A percentile compares a stretch with the other conserved stretches of the same genome.
These are phyloP conservation scores for Penelope pileata DNA, from an alignment of 2,113 vertebrate species.

Conservation along the genomic window DNA sequence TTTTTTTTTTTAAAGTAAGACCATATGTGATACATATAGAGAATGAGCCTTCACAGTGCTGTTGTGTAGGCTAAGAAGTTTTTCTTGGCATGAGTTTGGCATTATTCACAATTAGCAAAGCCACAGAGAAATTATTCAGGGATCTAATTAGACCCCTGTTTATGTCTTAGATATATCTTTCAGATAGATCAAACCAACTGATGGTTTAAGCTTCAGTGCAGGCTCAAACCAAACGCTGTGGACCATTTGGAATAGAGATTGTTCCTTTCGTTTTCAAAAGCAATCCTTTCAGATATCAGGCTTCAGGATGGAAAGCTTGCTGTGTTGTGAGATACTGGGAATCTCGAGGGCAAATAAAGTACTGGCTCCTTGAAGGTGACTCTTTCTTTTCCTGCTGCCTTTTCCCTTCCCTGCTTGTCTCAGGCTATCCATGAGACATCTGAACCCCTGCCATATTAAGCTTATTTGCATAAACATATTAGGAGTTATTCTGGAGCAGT, in stretches of 20 bases:
- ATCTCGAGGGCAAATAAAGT: background rate
- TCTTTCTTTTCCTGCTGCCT: background rate
- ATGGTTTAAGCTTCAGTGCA: background rate
- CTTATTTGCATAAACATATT: slow-evolving; percentile 7
- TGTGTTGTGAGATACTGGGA: background rate
- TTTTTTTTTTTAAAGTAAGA: background rate
- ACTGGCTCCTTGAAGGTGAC: background rate
- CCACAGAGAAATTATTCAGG: background rate
- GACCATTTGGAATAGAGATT: background rate
- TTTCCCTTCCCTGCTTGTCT: background rate
- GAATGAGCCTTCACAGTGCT: background rate
- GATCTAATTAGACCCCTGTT: background rate
- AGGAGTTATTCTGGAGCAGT: background rate
- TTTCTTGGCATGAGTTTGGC: background rate
- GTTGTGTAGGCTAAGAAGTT: background rate
- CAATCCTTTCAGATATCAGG: background rate
- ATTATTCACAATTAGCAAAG: background rate
- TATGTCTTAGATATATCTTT: background rate
- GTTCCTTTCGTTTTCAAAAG: background rate
- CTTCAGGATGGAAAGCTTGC: background rate
- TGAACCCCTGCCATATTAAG: background rate
- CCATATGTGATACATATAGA: background rate
- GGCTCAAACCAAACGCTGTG: background rate
- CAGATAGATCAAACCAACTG: background rate
- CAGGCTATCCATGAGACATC: background rate